Evolutionary conservation across 2,888 invertebrate genomes (phyloP), one percentile per base, ranked within the genome.

Genomic region (Diachrysia chrysitis): DNA sequence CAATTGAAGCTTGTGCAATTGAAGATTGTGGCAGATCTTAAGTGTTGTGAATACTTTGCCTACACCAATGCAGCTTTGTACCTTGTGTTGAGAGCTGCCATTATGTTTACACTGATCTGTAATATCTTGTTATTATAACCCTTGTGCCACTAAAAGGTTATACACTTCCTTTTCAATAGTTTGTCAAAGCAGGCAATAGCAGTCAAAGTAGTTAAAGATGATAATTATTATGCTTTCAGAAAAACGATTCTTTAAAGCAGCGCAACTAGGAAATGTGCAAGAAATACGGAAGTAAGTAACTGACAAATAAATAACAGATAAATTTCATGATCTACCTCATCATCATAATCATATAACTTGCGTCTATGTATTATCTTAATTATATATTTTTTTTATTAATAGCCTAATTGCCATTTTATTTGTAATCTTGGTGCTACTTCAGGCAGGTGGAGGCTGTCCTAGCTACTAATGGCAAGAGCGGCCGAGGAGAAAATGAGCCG

Each of bases 201-300:
- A 32, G 10, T 10, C 10, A 32, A 7, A 32, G 32, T 1, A 17
- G 10, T 48, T 48, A 17, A 17, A 48, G 23, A n/a, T n/a, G 51
- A 14, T 61, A 66, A 54, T 57, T 42, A 53, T 73, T 62, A 74
- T 82, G 69, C 17, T 87, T 90, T 61, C 89, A 94, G 94, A 94
- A 78, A 94, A 91, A 82, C 85, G 89, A 42, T 93, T 92, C 81
- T 94, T 94, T 77, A 93, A 92, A 85, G 93, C 94, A 54, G 94
- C 93, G 23, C 91, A 91, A 85, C 70, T 90, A 66, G 94, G 94
- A 55, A 93, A 94, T 79, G 72, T 93, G 48, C 90, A 91, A 72
- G 94, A 94, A 78, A 66, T 94, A 65, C 86, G 84, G 56, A 92
- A 87, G 94, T 93, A 79, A 86, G 88, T 84, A 60, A 58, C 58